Base-by-base conservation (phyloP, 2,888 invertebrate genomes). In the Subacronicta megacephala region DNA sequence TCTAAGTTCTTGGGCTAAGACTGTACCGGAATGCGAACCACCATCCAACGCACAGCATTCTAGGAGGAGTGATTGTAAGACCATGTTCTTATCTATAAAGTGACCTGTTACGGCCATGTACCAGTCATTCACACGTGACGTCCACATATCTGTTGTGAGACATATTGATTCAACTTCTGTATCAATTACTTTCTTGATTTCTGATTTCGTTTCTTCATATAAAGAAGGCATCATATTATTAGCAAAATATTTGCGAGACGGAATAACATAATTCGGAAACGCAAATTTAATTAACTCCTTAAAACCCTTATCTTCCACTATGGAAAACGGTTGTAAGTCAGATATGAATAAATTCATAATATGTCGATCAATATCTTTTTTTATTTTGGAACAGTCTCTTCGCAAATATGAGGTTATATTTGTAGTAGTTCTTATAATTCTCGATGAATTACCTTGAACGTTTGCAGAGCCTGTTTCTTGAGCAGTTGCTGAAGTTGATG, bases 111-210 rank as follows among this genome's bases (percentile, higher is more conserved):
- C 41, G 15, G 36, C 50, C 20, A 60, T 26, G 13, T 26, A 54
- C 49, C 49, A 49, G 29, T 60, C 59, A 45, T 29, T 38, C 15
- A 26, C 41, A 35, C 54, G 23, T 4, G 59, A 60, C 9, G 59
- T 53, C 59, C 49, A 59, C 47, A 53, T 52, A 37, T 53, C 59
- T 16, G 51, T 36, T 7, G 42, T 17, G 1, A 51, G n/a, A 33
- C 42, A 42, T 43, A 51, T 51, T 4, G 51, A 43, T 13, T 17
- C 42, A 7, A 43, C 20, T 40, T 50, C 40, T 5, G 50, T 16
- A 42, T 20, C 20, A 35, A 40, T 10, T 12, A 49, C 12, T 33
- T 41, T 20, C 40, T 20, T 20, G 20, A 20, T 20, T 6, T 20
- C 20, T 20, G 20, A 20, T 6, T 20, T 20, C 3, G 20, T 20